Conservation (phyloP, 2,113 vertebrate genomes). For the Corythornis vintsioides region DNA sequence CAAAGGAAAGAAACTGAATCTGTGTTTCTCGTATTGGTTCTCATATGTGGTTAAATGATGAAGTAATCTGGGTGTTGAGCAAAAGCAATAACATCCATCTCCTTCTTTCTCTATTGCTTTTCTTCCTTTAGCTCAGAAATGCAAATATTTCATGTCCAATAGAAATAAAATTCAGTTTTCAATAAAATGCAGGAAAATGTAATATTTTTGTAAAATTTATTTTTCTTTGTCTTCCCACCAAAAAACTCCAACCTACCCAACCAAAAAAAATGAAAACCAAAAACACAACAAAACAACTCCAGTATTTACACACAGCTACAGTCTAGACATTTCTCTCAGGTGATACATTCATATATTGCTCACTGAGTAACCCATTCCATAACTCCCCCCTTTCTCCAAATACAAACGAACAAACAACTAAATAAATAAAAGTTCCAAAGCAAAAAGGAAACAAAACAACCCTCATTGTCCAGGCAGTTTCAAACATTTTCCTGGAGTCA, state of each 20-base stretch:
- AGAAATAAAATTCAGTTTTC: neutral
- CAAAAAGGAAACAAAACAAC: neutral
- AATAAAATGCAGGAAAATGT: neutral
- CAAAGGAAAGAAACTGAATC: neutral
- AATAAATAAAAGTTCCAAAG: neutral
- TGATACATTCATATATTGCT: neutral
- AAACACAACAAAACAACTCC: neutral
- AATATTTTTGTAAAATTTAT: neutral
- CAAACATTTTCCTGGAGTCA: neutral
- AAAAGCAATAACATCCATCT: constrained; percentile 35
- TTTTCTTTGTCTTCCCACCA: neutral
- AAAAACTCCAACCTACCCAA: no score
- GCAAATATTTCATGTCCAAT: constrained; percentile 24
- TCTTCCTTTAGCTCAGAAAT: constrained; percentile 8
- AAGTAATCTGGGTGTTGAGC: neutral
- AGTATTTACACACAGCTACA: neutral
- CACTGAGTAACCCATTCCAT: neutral
- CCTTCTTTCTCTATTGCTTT: neutral
- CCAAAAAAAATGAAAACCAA: neutral
- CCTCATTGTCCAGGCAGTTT: neutral
- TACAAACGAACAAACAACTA: neutral
- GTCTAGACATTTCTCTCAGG: neutral
- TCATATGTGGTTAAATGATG: neutral
- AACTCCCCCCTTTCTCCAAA: neutral
- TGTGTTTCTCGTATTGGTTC: neutral